Conservation (phyloP, 2,888 invertebrate genomes). For the Morpho helenor region DNA sequence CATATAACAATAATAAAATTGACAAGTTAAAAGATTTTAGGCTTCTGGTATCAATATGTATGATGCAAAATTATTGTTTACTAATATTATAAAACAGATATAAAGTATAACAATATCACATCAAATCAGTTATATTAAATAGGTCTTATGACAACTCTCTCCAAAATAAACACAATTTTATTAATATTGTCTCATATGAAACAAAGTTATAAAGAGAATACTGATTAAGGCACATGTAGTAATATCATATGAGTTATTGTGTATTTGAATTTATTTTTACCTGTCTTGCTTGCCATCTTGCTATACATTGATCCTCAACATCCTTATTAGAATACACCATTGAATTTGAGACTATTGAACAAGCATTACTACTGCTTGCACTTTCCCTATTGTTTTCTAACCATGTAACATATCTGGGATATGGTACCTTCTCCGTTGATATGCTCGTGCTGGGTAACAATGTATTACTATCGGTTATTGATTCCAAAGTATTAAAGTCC, state of each 20-base stretch:
- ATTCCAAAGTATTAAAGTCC: constrained; percentile 54
- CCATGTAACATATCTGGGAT: constrained; percentile 55
- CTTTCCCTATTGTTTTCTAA: constrained; percentile 38
- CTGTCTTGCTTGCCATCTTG: constrained; percentile 83
- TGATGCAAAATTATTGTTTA: too few species aligned
- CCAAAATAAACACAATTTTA: too few species aligned
- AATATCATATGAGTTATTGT: too few species aligned
- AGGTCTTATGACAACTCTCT: too few species aligned
- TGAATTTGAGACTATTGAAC: constrained; percentile 36
- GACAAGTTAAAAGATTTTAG: too few species aligned
- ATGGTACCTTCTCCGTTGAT: constrained; percentile 42
- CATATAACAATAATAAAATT: too few species aligned
- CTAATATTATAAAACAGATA: too few species aligned
- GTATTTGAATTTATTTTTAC: constrained; percentile 38
- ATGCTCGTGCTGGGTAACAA: constrained; percentile 43
- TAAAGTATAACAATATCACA: background rate
- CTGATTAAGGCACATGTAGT: too few species aligned
- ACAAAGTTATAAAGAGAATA: too few species aligned
- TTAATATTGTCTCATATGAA: too few species aligned
- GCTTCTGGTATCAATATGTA: too few species aligned
- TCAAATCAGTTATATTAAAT: too few species aligned
- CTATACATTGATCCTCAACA: constrained; percentile 63
- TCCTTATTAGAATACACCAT: constrained; percentile 42
- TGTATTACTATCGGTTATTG: constrained; percentile 46
- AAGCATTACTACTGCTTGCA: constrained; percentile 22